Percentiles rank a stretch among this genome's conserved stretches.
These are phyloP conservation scores for Molossus molossus DNA, from an alignment of 2,797 vertebrate genomes.

Conservation along the genomic window DNA sequence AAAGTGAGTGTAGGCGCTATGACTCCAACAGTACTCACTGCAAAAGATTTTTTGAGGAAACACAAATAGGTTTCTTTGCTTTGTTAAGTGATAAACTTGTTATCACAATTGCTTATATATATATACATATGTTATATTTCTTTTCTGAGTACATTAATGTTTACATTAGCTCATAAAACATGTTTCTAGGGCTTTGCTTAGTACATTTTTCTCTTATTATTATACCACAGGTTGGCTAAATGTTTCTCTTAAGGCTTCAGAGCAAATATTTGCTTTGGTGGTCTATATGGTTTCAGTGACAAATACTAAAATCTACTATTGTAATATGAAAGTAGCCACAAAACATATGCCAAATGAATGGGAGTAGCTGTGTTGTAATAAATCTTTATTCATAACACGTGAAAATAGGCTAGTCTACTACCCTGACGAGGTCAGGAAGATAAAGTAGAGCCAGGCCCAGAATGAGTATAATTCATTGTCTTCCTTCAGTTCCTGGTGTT, in stretches of 20 bases:
- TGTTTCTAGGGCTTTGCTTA: background rate
- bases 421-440: background rate
- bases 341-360: background rate
- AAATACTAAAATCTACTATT: background rate
- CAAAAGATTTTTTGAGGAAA: constrained; percentile 23
- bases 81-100: background rate
- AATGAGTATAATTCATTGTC: background rate
- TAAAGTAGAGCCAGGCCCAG: background rate
- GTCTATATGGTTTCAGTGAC: background rate
- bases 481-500: background rate
- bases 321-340: background rate
- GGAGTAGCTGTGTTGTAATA: background rate
- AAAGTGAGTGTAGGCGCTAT: background rate
- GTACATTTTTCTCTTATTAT: background rate
- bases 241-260: background rate
- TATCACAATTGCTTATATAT: background rate
- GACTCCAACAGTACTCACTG: background rate
- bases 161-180: background rate
- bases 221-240: background rate
- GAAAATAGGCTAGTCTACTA: background rate
- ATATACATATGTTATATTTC: background rate
- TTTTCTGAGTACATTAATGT: background rate
- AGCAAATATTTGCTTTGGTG: background rate
- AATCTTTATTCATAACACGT: background rate
- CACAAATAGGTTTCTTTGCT: background rate